A percentile compares a stretch with the other conserved stretches of the same genome.
Conservation (phyloP, 2,888 invertebrate genomes). For the Theodoxus fluviatilis region DNA sequence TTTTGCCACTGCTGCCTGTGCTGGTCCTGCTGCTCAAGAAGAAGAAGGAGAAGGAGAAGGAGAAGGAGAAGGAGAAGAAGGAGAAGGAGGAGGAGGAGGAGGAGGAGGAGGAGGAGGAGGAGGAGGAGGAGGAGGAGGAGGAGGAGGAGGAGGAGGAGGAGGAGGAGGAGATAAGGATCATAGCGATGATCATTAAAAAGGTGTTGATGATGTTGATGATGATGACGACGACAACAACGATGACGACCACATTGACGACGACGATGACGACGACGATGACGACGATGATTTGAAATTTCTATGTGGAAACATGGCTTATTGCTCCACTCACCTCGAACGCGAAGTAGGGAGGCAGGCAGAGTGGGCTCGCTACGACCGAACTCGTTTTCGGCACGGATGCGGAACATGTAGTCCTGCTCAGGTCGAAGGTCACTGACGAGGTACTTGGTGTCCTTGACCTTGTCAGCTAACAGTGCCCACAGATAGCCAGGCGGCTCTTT, state of each 20-base stretch:
- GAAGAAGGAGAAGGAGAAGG: too few species aligned
- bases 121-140: background rate
- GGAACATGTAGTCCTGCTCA: slow-evolving; percentile 92
- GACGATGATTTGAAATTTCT: background rate
- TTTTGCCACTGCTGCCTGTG: too few species aligned
- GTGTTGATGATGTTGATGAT: background rate
- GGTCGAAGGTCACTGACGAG: slow-evolving; percentile 74
- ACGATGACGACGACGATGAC: background rate
- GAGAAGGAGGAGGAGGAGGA: background rate
- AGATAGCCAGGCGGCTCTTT: slow-evolving; percentile 41
- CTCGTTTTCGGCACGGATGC: slow-evolving; percentile 90
- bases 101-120: background rate
- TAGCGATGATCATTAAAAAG: background rate
- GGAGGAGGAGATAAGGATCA: background rate
- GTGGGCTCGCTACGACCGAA: slow-evolving; percentile 96
- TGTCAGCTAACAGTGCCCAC: slow-evolving; percentile 47
- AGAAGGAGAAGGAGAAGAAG: too few species aligned
- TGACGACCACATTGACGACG: background rate
- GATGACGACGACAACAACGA: background rate
- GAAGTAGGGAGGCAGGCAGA: slow-evolving; percentile 68
- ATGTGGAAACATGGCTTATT: background rate
- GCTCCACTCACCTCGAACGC: slow-evolving; percentile 29
- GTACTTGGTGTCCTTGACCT: slow-evolving; percentile 46
- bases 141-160: background rate
- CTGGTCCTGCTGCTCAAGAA: too few species aligned